Conservation (phyloP, 1,140 invertebrate species). For the Liolophura sinensis region DNA sequence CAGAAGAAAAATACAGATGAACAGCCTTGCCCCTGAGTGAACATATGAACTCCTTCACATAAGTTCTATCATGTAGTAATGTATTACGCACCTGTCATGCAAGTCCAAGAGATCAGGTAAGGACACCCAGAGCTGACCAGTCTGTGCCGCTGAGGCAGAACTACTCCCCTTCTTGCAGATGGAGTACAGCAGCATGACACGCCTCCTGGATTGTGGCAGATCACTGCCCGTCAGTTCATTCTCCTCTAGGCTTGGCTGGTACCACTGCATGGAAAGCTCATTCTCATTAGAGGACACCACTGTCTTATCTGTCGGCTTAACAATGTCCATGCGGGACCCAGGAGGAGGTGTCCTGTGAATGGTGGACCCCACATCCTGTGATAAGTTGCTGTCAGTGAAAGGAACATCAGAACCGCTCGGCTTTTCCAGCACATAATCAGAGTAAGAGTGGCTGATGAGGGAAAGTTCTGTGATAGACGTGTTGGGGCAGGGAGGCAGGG, state of each 20-base stretch:
- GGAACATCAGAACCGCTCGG: too few relatives aligned
- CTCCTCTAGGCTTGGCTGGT: constrained; percentile 46
- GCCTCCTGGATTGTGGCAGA: constrained; percentile 28
- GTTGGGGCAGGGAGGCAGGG: constrained; percentile 13
- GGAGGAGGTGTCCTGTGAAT: constrained; percentile 29
- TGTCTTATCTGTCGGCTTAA: constrained; percentile 32
- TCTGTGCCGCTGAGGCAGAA: constrained; percentile 5
- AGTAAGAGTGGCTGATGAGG: constrained; percentile 36
- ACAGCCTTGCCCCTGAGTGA: too few relatives aligned
- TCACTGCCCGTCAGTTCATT: constrained; percentile 31
- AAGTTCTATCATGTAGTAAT: too few relatives aligned
- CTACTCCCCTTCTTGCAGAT: constrained; percentile 26
- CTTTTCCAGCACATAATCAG: constrained; percentile 2
- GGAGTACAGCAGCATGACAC: constrained; percentile 42
- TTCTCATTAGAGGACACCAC: constrained; percentile 24
- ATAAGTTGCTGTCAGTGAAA: too few relatives aligned
- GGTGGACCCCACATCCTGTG: neutral
- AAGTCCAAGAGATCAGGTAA: constrained; percentile 47
- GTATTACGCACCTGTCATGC: constrained; percentile 45
- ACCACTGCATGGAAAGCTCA: constrained; percentile 48
- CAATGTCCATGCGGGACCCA: constrained; percentile 22
- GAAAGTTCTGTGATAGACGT: constrained; percentile 20
- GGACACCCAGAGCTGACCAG: constrained; percentile 43
- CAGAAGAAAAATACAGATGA: neutral
- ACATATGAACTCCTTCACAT: too few relatives aligned